Conservation (phyloP, 1,140 invertebrate genomes). For the Portunus trituberculatus region DNA sequence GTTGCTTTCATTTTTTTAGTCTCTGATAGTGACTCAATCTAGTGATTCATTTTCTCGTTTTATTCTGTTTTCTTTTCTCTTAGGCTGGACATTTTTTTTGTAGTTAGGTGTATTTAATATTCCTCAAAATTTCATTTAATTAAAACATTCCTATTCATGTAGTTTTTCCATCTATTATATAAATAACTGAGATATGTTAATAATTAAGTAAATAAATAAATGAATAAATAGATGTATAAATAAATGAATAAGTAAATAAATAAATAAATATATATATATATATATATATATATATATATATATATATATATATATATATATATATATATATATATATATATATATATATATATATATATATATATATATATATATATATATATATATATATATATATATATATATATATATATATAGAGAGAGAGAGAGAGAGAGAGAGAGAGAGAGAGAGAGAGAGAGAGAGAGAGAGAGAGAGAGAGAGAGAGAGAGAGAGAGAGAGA, state of each 20-base stretch:
- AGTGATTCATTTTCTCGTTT: no score
- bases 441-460: constrained; percentile 25
- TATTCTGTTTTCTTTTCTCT: no score
- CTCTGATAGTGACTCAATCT: no score
- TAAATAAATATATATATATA: constrained; percentile 57
- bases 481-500: background rate
- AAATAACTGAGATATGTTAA: background rate
- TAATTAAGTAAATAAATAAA: no score
- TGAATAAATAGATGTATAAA: background rate
- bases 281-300: constrained; percentile 62
- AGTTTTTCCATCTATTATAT: no score
- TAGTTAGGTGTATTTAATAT: no score
- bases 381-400: constrained; percentile 36
- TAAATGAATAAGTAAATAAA: constrained; percentile 21
- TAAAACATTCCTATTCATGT: no score
- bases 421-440: background rate
- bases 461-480: constrained; percentile 29
- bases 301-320: constrained; percentile 58
- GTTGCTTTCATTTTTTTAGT: no score
- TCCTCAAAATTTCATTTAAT: no score
- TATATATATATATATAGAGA: no score
- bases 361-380: background rate
- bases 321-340: constrained; percentile 55
- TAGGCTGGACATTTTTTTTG: no score
- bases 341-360: background rate